Conservation (phyloP, 1,140 invertebrate species). For the Lysiphlebus fabarum region DNA sequence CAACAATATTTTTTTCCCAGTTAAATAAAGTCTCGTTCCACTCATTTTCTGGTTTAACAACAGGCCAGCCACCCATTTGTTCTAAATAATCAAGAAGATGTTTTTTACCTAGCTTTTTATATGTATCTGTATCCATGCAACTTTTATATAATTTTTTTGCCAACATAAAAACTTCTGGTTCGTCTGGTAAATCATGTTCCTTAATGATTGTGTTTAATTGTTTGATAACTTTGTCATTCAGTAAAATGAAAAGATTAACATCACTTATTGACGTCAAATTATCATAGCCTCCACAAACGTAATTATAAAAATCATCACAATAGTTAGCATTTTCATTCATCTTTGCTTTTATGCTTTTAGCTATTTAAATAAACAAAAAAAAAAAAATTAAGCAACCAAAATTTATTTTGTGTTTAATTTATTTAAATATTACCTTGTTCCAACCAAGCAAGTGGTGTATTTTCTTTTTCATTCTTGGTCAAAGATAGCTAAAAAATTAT, state of each 20-base stretch:
- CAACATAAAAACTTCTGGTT: conserved; percentile 70
- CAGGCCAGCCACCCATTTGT: conserved; percentile 86
- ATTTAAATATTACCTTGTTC: too few species aligned
- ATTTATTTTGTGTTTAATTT: too few species aligned
- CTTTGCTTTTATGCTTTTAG: conserved; percentile 28
- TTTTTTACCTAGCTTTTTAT: too few species aligned
- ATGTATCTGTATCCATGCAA: conserved; percentile 59
- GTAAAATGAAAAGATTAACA: conserved; percentile 70
- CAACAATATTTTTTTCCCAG: conserved; percentile 80
- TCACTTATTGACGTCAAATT: conserved; percentile 56
- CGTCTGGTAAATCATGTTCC: conserved; percentile 61
- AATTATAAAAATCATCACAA: conserved; percentile 79
- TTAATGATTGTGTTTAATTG: conserved; percentile 74
- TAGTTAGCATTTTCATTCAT: conserved; percentile 62
- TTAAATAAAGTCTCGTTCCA: conserved; percentile 74
- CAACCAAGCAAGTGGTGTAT: too few species aligned
- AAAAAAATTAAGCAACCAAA: not conserved
- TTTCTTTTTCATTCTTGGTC: too few species aligned
- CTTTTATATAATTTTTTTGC: conserved; percentile 76
- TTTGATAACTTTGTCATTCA: conserved; percentile 70
- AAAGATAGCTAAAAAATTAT: too few species aligned
- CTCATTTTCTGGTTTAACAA: conserved; percentile 66
- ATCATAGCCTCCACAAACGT: conserved; percentile 56
- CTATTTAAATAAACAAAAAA: too few species aligned
- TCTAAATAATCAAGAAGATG: conserved; percentile 67